These are phyloP conservation scores for Acanthopleura granulata DNA, from an alignment of 2,888 invertebrate genomes.

Conservation along the genomic window DNA sequence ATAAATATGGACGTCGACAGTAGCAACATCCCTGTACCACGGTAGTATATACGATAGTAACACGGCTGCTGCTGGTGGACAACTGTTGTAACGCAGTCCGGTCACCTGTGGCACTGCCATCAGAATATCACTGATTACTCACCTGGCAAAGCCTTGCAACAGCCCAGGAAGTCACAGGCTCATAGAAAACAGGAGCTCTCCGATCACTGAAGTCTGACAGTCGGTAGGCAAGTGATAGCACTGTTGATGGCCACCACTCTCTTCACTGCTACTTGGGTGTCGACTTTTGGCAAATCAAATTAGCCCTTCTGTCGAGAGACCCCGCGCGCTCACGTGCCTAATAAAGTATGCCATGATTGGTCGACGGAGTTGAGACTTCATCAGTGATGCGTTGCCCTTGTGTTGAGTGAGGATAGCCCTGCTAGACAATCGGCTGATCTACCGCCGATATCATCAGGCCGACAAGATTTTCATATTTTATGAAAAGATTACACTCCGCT, in stretches of 20 bases:
- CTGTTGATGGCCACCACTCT: background rate
- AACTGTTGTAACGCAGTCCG: no score
- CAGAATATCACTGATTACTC: no score
- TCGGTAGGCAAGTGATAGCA: no score
- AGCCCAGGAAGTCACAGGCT: no score
- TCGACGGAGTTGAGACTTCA: background rate
- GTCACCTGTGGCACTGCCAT: no score
- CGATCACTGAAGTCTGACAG: no score
- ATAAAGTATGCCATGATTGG: background rate
- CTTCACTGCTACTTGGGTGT: conserved; percentile 6
- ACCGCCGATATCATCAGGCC: conserved; percentile 8
- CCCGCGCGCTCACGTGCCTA: background rate
- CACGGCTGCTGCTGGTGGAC: no score
- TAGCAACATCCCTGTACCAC: no score
- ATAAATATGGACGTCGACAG: no score
- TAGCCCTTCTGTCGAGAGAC: background rate
- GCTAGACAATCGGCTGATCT: conserved; percentile 7
- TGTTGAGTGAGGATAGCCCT: background rate
- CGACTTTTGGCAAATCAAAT: conserved; percentile 10
- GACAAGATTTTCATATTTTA: conserved; percentile 10
- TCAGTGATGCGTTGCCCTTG: background rate
- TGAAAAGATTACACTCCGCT: conserved; percentile 3
- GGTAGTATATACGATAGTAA: no score
- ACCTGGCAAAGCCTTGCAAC: no score
- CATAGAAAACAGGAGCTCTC: no score